Evolutionary conservation across 1,140 invertebrate species (phyloP).

Genomic region (Reticulitermes speratus): DNA sequence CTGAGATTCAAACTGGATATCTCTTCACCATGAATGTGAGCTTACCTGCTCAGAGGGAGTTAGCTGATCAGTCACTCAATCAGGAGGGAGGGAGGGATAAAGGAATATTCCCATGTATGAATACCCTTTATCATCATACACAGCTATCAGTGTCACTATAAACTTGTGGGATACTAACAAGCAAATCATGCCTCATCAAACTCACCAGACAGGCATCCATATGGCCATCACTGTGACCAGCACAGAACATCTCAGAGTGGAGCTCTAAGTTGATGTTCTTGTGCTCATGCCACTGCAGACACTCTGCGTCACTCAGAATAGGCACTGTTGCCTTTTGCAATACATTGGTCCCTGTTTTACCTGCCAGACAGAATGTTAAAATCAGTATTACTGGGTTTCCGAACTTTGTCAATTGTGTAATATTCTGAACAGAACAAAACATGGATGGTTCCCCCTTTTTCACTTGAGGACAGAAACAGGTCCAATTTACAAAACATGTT

Average conservation of each 20-base stretch:
- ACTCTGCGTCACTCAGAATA: constrained; percentile 71
- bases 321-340: constrained; percentile 76
- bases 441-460: neutral
- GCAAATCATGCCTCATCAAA: neutral
- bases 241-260: constrained; percentile 79
- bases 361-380: constrained; percentile 40
- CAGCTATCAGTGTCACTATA: too few relatives aligned
- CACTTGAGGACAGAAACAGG: too few relatives aligned
- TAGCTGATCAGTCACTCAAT: too few relatives aligned
- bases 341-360: constrained; percentile 74
- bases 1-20: too few relatives aligned
- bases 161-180: too few relatives aligned
- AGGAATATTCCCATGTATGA: too few relatives aligned
- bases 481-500: too few relatives aligned
- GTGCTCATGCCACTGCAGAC: constrained; percentile 73
- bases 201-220: constrained; percentile 77
- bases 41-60: too few relatives aligned
- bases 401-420: neutral
- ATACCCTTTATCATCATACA: too few relatives aligned
- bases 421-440: neutral
- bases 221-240: constrained; percentile 76
- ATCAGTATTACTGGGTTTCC: neutral
- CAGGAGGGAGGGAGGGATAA: too few relatives aligned
- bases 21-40: too few relatives aligned
- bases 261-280: constrained; percentile 74